Evolutionary conservation across 2,888 invertebrate species (phyloP).

Genomic region (Xanthia togata): DNA sequence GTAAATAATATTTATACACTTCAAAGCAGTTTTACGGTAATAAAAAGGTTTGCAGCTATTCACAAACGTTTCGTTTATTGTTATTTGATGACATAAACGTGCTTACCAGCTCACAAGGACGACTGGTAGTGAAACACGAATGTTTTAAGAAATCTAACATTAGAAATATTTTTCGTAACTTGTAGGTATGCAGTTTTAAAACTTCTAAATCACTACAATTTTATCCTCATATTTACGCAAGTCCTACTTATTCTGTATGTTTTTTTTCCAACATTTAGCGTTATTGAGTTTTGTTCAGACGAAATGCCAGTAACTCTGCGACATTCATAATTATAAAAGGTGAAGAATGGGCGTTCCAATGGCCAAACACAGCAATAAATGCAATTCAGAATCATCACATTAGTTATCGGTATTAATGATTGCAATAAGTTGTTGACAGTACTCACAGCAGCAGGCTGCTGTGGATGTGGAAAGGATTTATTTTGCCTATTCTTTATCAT

Average conservation of each 20-base stretch:
- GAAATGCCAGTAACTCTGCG: background rate
- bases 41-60: slow-evolving; percentile 33
- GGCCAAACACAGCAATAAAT: background rate
- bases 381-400: background rate
- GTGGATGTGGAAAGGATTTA: background rate
- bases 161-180: slow-evolving; percentile 25
- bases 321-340: background rate
- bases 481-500: background rate
- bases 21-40: slow-evolving; percentile 10
- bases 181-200: slow-evolving; percentile 25
- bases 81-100: slow-evolving; percentile 44
- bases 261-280: background rate
- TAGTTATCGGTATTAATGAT: background rate
- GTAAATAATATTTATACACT: background rate
- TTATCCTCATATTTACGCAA: slow-evolving; percentile 19
- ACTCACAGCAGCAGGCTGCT: background rate
- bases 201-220: slow-evolving; percentile 13
- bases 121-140: slow-evolving; percentile 40
- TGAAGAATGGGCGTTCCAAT: background rate
- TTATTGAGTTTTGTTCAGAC: background rate
- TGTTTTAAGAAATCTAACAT: slow-evolving; percentile 35
- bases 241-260: background rate
- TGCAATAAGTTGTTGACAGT: background rate
- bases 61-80: slow-evolving; percentile 41
- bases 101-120: slow-evolving; percentile 50